Evolutionary conservation across 1,140 invertebrate species (phyloP).

Genomic region (Diabrotica virgifera): DNA sequence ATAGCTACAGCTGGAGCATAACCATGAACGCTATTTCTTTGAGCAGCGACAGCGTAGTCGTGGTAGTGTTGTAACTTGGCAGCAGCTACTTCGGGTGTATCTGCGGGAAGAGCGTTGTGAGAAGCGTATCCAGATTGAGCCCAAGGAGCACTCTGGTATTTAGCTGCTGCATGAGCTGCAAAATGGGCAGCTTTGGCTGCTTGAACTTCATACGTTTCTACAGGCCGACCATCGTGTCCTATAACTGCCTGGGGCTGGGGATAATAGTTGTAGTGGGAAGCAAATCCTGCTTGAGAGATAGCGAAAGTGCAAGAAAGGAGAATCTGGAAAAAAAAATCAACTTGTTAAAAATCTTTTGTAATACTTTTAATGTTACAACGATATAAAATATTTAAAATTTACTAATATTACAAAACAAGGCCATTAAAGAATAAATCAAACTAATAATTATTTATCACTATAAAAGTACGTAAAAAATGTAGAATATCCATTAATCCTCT

Average conservation of each 20-base stretch:
- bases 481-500: too few species aligned
- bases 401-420: too few species aligned
- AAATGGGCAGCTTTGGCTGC: slow-evolving; percentile 58
- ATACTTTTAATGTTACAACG: too few species aligned
- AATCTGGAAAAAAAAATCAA: slow-evolving; percentile 34
- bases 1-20: slow-evolving; percentile 29
- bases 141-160: slow-evolving; percentile 29
- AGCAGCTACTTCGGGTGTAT: slow-evolving; percentile 62
- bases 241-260: slow-evolving; percentile 38
- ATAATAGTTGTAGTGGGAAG: slow-evolving; percentile 25
- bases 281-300: slow-evolving; percentile 27
- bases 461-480: too few species aligned
- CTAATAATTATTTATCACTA: too few species aligned
- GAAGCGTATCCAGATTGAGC: slow-evolving; percentile 34
- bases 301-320: slow-evolving; percentile 38
- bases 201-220: slow-evolving; percentile 59
- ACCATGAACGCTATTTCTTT: slow-evolving; percentile 46
- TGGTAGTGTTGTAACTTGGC: slow-evolving; percentile 62
- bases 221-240: slow-evolving; percentile 39
- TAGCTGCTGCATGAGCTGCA: slow-evolving; percentile 53
- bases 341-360: too few species aligned
- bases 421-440: too few species aligned
- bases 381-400: too few species aligned
- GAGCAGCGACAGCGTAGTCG: slow-evolving; percentile 55
- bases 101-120: slow-evolving; percentile 55